A percentile compares a stretch with the other conserved stretches of the same genome.
These are phyloP conservation scores for Elysia chlorotica DNA, from an alignment of 1,140 invertebrate genomes.

Conservation along the genomic window DNA sequence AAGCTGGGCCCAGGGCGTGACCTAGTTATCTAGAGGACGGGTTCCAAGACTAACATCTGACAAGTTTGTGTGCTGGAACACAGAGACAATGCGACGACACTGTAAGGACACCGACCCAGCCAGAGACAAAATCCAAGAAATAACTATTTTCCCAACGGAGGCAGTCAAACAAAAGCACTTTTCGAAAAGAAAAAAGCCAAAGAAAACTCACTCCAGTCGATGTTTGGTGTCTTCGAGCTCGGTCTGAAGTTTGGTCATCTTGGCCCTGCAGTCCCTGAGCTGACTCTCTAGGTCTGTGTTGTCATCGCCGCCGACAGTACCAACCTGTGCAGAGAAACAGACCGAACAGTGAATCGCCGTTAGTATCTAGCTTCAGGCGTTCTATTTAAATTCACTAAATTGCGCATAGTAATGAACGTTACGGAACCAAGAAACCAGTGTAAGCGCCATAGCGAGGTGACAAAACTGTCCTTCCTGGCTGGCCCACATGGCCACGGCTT, in stretches of 20 bases:
- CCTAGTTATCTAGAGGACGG: too few species aligned
- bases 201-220: slow-evolving; percentile 11
- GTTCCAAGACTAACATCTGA: too few species aligned
- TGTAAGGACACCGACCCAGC: too few species aligned
- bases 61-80: too few species aligned
- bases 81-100: too few species aligned
- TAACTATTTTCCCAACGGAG: too few species aligned
- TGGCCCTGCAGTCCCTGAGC: background rate
- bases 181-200: too few species aligned
- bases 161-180: too few species aligned
- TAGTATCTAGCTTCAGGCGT: background rate
- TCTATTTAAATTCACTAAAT: background rate
- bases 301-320: background rate
- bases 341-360: background rate
- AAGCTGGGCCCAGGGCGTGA: too few species aligned
- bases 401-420: background rate
- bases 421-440: background rate
- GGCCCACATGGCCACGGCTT: too few species aligned
- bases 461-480: too few species aligned
- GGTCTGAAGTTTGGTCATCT: background rate
- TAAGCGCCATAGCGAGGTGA: background rate
- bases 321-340: background rate
- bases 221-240: background rate
- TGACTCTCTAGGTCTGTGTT: background rate
- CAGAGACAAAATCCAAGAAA: too few species aligned